phyloP scores from a whole-genome alignment of 2,797 vertebrate genomes.

The Cuculus canorus region DNA sequence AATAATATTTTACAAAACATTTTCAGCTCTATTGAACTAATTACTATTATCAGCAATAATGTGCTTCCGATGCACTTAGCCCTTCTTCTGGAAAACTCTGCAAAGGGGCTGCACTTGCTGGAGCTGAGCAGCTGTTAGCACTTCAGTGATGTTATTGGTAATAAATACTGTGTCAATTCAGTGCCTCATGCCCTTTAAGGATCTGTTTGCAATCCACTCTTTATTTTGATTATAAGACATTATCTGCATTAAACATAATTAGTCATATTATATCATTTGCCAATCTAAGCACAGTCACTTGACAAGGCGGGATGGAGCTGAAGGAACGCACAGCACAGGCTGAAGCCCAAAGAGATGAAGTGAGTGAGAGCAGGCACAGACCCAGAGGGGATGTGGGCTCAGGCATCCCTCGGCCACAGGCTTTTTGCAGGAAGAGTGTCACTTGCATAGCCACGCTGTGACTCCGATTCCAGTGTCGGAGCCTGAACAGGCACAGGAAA shows the following conservation, averaged over 20 bases:
- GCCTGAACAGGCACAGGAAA: background rate
- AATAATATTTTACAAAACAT: slow-evolving; percentile 60
- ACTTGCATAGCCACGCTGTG: background rate
- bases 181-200: slow-evolving; percentile 38
- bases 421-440: background rate
- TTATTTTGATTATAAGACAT: slow-evolving; percentile 68
- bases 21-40: slow-evolving; percentile 55
- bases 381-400: background rate
- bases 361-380: background rate
- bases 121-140: slow-evolving; percentile 63
- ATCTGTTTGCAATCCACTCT: slow-evolving; percentile 53
- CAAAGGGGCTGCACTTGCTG: slow-evolving; percentile 59
- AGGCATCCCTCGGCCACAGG: background rate
- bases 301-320: background rate
- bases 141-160: background rate
- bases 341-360: background rate
- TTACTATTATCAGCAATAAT: slow-evolving; percentile 65
- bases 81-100: slow-evolving; percentile 58
- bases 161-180: slow-evolving; percentile 27
- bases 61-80: slow-evolving; percentile 30
- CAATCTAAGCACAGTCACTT: slow-evolving; percentile 1
- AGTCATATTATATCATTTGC: slow-evolving; percentile 16
- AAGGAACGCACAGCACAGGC: background rate
- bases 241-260: slow-evolving; percentile 62
- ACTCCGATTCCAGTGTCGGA: background rate